These are phyloP conservation scores for Silvanus unidentatus DNA, from an alignment of 2,888 invertebrate species.

Conservation along the genomic window DNA sequence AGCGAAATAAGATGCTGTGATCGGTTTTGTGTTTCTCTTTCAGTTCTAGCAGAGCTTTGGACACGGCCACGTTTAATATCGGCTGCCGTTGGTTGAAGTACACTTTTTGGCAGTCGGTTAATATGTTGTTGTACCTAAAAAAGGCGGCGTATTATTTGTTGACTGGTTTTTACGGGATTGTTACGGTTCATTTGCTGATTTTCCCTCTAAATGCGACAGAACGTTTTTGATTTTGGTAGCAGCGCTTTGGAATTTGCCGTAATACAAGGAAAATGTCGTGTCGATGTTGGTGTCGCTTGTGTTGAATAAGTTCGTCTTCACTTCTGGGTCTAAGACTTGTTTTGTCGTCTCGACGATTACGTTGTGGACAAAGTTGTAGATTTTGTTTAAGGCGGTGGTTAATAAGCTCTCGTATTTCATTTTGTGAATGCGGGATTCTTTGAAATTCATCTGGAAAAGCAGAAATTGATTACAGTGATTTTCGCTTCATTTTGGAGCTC, in stretches of 20 bases:
- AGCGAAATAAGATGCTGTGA: slow-evolving; percentile 77
- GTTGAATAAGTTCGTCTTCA: slow-evolving; percentile 36
- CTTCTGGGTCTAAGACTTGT: slow-evolving; percentile 54
- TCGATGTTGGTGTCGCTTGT: slow-evolving; percentile 43
- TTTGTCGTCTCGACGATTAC: slow-evolving; percentile 75
- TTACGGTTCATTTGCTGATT: slow-evolving; percentile 65
- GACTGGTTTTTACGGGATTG: slow-evolving; percentile 65
- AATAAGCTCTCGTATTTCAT: slow-evolving; percentile 82
- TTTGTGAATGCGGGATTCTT: slow-evolving; percentile 76
- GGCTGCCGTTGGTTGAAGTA: slow-evolving; percentile 67
- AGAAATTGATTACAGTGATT: slow-evolving; percentile 51
- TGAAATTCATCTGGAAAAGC: slow-evolving; percentile 58
- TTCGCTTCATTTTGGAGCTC: too few relatives aligned
- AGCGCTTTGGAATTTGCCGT: slow-evolving; percentile 93
- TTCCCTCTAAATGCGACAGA: slow-evolving; percentile 74
- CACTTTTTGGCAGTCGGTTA: slow-evolving; percentile 75
- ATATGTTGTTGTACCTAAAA: slow-evolving; percentile 56
- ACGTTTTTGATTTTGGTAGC: slow-evolving; percentile 77
- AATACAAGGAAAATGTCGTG: slow-evolving; percentile 77
- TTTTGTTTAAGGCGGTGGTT: slow-evolving; percentile 69
- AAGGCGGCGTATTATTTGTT: slow-evolving; percentile 74
- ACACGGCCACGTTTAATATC: slow-evolving; percentile 65
- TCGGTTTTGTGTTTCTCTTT: slow-evolving; percentile 62
- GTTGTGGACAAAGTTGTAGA: slow-evolving; percentile 72
- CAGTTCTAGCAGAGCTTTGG: slow-evolving; percentile 61